Evolutionary conservation across 2,888 invertebrate genomes (phyloP).

Genomic region (Gortyna flavago): DNA sequence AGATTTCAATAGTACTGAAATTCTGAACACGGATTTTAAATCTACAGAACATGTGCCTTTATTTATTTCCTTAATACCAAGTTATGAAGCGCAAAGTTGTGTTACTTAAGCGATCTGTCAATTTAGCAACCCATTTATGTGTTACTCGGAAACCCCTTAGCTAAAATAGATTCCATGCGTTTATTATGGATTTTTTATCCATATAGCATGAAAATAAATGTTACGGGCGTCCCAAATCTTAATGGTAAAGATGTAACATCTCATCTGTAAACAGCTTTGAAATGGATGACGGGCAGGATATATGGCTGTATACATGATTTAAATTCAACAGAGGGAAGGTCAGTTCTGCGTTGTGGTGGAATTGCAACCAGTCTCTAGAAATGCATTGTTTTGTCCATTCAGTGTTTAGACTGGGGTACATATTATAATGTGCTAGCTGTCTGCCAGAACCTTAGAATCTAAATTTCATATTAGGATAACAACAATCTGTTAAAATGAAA

Average conservation of each 20-base stretch:
- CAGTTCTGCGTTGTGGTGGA: constrained; percentile 23
- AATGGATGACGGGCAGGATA: constrained; percentile 9
- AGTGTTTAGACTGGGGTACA: constrained; percentile 16
- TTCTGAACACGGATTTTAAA: not conserved
- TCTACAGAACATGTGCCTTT: too few relatives aligned
- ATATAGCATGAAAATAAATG: not conserved
- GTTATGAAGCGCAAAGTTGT: not conserved
- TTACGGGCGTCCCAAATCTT: not conserved
- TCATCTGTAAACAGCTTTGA: constrained; percentile 3
- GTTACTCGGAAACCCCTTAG: not conserved
- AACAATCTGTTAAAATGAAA: not conserved
- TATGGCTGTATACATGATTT: constrained; percentile 12
- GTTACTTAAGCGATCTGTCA: not conserved
- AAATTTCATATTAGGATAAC: not conserved
- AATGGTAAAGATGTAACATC: not conserved
- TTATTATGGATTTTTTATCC: not conserved
- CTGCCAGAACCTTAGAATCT: not conserved
- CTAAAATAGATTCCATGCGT: not conserved
- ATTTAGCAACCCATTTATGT: not conserved
- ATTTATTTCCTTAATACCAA: not conserved
- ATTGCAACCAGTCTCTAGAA: constrained; percentile 29
- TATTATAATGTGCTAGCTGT: constrained; percentile 14
- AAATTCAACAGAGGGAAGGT: constrained; percentile 38
- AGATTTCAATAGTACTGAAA: not conserved
- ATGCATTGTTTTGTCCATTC: constrained; percentile 44